A percentile compares a stretch with the other conserved stretches of the same genome.
These are phyloP conservation scores for Trichopoda pennipes DNA, from an alignment of 2,888 invertebrate genomes.

Conservation along the genomic window DNA sequence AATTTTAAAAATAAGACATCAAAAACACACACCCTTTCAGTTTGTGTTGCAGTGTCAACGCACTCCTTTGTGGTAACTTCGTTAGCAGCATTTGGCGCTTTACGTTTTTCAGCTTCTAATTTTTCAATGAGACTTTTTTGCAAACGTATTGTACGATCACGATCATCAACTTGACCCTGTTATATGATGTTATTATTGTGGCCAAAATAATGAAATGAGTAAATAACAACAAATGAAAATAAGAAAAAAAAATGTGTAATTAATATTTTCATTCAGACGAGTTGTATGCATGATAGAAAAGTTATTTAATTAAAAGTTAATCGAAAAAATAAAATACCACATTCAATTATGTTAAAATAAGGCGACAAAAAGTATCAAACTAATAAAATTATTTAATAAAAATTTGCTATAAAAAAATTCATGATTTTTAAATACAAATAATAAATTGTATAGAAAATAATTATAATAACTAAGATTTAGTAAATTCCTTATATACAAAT, in stretches of 20 bases:
- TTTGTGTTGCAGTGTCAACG: constrained; percentile 92
- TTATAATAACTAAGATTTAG: no score
- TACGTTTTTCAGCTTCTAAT: constrained; percentile 79
- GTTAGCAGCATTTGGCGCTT: constrained; percentile 62
- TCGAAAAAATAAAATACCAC: constrained; percentile 38
- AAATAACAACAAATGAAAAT: constrained; percentile 33
- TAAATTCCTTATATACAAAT: no score
- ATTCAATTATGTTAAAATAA: constrained; percentile 52
- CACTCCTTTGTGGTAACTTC: constrained; percentile 81
- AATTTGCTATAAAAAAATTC: constrained; percentile 5
- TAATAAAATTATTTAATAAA: constrained; percentile 6
- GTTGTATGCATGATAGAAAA: constrained; percentile 15
- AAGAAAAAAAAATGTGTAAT: constrained; percentile 15
- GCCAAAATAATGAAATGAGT: constrained; percentile 49
- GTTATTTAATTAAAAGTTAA: constrained; percentile 35
- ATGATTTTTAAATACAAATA: neutral
- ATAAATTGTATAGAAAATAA: no score
- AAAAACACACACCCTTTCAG: constrained; percentile 87
- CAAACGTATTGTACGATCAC: constrained; percentile 89
- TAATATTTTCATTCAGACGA: constrained; percentile 34
- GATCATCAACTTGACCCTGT: constrained; percentile 91
- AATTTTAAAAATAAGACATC: neutral
- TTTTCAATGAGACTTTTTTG: constrained; percentile 89
- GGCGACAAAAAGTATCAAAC: constrained; percentile 3
- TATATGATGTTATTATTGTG: constrained; percentile 13